Base-by-base conservation (phyloP, 2,113 vertebrate species). In the Micromys minutus region DNA sequence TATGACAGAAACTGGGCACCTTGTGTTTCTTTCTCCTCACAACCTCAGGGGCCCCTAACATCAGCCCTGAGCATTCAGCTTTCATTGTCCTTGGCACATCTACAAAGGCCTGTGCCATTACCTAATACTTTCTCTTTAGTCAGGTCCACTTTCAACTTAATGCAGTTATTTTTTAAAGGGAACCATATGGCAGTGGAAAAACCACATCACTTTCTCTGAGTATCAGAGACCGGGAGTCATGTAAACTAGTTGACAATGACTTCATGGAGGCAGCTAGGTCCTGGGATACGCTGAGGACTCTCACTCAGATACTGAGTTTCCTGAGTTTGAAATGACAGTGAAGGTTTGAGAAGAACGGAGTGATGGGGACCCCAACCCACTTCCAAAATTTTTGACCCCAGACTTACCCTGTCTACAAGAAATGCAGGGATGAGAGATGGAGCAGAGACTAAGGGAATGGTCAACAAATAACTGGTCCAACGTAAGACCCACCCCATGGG, bases 111-210 rank as follows among this genome's bases (percentile, higher is more conserved):
- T 52, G 11, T 80, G 22, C 34, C 63, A 85, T 87, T 90, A 87
- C 10, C 63, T 92, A 92, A 59, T 71, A 12, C 61, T 93, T 88
- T 42, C 84, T 91, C 26, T 57, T 89, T 71, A 95, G 42, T 52
- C 36, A 94, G 71, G 34, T 22, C 13, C 24, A 55, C 13, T 81
- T 94, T 76, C 84, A 59, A 67, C 34, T 86, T 63, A 79, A 24
- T 72, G 36, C 36, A 74, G 13, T 59, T 9, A 87, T 71, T 94
- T n/a, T 91, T 92, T 29, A 57, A 75, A 93, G 77, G 42, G 93
- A 88, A 65, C 1, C 13, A 1, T 57, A 61, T 50, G 57, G 16
- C 61, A 50, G 79, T 21, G 86, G 42, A 86, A 96, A 89, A 63
- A 42, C 19, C 65, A 16, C 29, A 55, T 76, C 45, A 67, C 29